A percentile compares a stretch with the other conserved stretches of the same genome.
These are phyloP conservation scores for Syngnathus scovelli DNA, from an alignment of 2,113 vertebrate genomes.

Conservation along the genomic window DNA sequence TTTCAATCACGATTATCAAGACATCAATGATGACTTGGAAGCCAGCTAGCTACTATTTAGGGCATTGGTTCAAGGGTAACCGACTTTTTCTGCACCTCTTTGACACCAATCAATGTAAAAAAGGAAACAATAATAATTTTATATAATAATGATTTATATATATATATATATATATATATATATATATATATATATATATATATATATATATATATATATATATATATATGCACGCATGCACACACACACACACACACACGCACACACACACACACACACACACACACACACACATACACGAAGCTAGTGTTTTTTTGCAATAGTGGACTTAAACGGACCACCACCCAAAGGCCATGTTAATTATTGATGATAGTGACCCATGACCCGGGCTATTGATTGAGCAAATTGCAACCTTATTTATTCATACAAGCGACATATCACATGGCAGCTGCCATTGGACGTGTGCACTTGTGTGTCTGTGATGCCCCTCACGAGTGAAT, in stretches of 20 bases:
- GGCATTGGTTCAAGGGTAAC: constrained; percentile 15
- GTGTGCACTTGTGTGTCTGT: constrained; percentile 3
- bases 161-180: too few relatives aligned
- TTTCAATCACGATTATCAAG: neutral
- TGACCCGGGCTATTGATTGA: constrained; percentile 58
- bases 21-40: constrained; percentile 7
- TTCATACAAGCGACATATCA: constrained; percentile 41
- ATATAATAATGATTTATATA: too few relatives aligned
- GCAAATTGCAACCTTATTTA: constrained; percentile 49
- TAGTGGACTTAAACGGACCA: neutral
- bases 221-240: too few relatives aligned
- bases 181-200: too few relatives aligned
- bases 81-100: constrained; percentile 8
- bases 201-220: too few relatives aligned
- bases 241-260: too few relatives aligned
- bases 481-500: constrained; percentile 19
- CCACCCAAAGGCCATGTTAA: constrained; percentile 18
- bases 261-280: too few relatives aligned
- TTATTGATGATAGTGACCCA: constrained; percentile 58
- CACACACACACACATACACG: too few relatives aligned
- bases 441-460: constrained; percentile 32
- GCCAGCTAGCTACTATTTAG: neutral
- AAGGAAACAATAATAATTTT: neutral
- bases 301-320: neutral
- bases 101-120: constrained; percentile 23